These are phyloP conservation scores for Dicrostonyx torquatus DNA, from an alignment of 2,797 vertebrate species.

Conservation along the genomic window DNA sequence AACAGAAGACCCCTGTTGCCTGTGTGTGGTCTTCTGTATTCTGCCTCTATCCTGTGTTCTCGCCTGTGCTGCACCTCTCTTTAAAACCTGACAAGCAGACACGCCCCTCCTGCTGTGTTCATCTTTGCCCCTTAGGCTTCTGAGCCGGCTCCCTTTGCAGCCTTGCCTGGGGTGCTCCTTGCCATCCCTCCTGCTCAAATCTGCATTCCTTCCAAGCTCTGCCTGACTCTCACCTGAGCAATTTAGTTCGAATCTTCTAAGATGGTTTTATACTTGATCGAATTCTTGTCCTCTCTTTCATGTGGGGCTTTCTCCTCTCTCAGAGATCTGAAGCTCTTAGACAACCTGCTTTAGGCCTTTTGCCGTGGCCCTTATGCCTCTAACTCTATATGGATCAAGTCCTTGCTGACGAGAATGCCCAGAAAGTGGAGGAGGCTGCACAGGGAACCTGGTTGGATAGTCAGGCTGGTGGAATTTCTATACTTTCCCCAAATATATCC, in stretches of 20 bases:
- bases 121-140: not conserved
- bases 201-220: not conserved
- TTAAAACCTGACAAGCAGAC: not conserved
- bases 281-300: conserved; percentile 11
- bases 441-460: fast-evolving
- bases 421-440: fast-evolving
- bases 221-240: not conserved
- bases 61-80: not conserved
- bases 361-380: not conserved
- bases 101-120: not conserved
- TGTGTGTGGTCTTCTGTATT: not conserved
- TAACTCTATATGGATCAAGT: not conserved
- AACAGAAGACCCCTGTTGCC: not conserved
- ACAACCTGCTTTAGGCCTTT: not conserved
- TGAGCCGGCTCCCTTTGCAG: not conserved
- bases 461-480: not conserved
- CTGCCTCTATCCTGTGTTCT: not conserved
- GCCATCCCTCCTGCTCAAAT: not conserved
- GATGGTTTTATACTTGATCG: not conserved
- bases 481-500: not conserved
- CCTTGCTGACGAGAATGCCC: not conserved
- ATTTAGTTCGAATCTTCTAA: not conserved
- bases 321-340: not conserved
- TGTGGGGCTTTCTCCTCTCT: not conserved
- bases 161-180: not conserved